Percentiles rank a stretch among this genome's conserved stretches.
Conservation (phyloP, 2,113 vertebrate genomes). For the Rafetus swinhoei region DNA sequence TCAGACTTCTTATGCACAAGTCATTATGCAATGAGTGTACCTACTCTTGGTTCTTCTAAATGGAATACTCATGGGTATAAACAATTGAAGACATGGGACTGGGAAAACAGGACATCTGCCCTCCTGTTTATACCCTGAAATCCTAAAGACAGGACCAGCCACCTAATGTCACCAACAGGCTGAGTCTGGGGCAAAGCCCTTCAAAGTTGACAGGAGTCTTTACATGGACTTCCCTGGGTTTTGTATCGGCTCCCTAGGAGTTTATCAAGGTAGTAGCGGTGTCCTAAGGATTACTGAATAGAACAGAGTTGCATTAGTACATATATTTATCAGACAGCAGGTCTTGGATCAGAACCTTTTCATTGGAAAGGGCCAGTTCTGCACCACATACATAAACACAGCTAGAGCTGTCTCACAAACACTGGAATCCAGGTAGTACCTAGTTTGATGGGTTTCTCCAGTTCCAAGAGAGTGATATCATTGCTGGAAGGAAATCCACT, state of each 20-base stretch:
- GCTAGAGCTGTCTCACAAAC: not conserved
- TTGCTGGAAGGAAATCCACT: not conserved
- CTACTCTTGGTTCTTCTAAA: constrained; percentile 37
- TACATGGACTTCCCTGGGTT: not conserved
- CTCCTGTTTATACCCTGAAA: too few species aligned
- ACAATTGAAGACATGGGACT: not conserved
- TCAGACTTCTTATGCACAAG: not conserved
- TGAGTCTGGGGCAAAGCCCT: not conserved
- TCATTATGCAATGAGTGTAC: not conserved
- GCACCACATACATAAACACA: not conserved
- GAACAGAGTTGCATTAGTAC: not conserved
- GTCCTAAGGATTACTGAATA: not conserved
- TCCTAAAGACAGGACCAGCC: too few species aligned
- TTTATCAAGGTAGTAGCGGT: not conserved
- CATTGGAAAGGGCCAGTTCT: not conserved
- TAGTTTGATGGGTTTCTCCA: not conserved
- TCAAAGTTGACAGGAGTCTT: not conserved
- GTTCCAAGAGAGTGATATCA: not conserved
- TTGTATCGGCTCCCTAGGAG: not conserved
- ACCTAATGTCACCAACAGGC: too few species aligned
- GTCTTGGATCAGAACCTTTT: not conserved
- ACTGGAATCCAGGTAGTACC: not conserved
- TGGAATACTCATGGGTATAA: not conserved
- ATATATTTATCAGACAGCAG: not conserved
- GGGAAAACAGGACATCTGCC: not conserved